Evolutionary conservation across 1,140 invertebrate genomes (phyloP).

Genomic region (Ceratitis capitata): DNA sequence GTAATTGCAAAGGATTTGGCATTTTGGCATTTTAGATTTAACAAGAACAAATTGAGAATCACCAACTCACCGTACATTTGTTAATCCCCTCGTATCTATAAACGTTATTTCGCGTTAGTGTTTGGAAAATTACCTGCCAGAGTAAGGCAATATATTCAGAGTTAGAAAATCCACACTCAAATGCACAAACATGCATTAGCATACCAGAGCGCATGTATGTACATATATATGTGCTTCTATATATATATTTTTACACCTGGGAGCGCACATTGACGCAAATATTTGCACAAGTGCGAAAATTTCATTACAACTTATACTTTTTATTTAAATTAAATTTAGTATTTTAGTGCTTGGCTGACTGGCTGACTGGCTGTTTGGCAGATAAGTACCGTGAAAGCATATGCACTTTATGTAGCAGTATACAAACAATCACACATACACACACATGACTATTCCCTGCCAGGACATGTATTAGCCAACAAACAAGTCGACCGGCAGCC

Average conservation of each 20-base stretch:
- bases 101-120: background rate
- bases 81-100: too few relatives aligned
- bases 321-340: slow-evolving; percentile 65
- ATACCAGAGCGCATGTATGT: background rate
- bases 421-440: too few relatives aligned
- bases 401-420: too few relatives aligned
- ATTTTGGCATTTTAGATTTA: too few relatives aligned
- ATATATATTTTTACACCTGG: background rate
- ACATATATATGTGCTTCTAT: background rate
- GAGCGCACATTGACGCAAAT: slow-evolving; percentile 52
- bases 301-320: slow-evolving; percentile 63
- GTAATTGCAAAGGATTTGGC: too few relatives aligned
- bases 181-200: background rate
- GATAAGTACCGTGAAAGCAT: slow-evolving; percentile 1
- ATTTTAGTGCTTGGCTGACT: slow-evolving; percentile 40
- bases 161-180: background rate
- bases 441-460: too few relatives aligned
- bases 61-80: too few relatives aligned
- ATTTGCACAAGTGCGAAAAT: slow-evolving; percentile 65
- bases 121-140: slow-evolving; percentile 30
- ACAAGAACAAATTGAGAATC: too few relatives aligned
- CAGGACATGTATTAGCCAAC: too few relatives aligned
- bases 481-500: too few relatives aligned
- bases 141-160: background rate
- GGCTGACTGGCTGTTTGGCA: slow-evolving; percentile 17